These are phyloP conservation scores for Tenthredo mesomela DNA, from an alignment of 2,888 invertebrate species.

Conservation along the genomic window DNA sequence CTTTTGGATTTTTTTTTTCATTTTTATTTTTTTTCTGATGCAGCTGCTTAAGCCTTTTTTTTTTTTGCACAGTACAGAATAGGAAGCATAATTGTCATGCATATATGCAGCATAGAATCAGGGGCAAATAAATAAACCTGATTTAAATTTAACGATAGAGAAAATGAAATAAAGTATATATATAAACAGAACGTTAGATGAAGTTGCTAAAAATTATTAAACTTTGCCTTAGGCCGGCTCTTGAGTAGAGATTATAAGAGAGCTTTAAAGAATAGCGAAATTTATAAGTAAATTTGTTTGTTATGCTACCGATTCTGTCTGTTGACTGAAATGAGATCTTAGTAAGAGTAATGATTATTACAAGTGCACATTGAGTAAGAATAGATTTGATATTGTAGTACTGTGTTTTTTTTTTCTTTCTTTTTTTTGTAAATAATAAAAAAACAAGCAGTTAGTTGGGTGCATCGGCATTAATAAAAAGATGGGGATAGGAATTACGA, in stretches of 20 bases:
- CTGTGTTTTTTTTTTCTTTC: constrained; percentile 61
- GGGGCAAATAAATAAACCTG: background rate
- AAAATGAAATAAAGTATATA: constrained; percentile 9
- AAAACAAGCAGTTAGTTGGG: constrained; percentile 69
- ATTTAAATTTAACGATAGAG: background rate
- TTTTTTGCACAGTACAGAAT: constrained; percentile 33
- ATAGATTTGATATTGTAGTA: constrained; percentile 60
- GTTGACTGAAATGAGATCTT: constrained; percentile 13
- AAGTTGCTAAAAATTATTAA: background rate
- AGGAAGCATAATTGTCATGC: constrained; percentile 37
- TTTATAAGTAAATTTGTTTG: background rate
- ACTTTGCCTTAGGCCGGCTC: background rate
- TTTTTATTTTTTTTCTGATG: background rate
- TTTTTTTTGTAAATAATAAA: constrained; percentile 64
- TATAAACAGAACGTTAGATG: background rate
- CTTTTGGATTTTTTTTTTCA: background rate
- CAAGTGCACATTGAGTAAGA: constrained; percentile 40
- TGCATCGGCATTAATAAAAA: constrained; percentile 58
- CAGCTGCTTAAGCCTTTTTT: constrained; percentile 19
- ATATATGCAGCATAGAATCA: constrained; percentile 10
- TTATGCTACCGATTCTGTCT: constrained; percentile 13
- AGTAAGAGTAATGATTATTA: constrained; percentile 8
- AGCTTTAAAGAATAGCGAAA: background rate
- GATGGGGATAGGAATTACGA: constrained; percentile 60
- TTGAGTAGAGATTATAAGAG: background rate